phyloP scores from a whole-genome alignment of 1,140 invertebrate species.

The Agrilus planipennis region DNA sequence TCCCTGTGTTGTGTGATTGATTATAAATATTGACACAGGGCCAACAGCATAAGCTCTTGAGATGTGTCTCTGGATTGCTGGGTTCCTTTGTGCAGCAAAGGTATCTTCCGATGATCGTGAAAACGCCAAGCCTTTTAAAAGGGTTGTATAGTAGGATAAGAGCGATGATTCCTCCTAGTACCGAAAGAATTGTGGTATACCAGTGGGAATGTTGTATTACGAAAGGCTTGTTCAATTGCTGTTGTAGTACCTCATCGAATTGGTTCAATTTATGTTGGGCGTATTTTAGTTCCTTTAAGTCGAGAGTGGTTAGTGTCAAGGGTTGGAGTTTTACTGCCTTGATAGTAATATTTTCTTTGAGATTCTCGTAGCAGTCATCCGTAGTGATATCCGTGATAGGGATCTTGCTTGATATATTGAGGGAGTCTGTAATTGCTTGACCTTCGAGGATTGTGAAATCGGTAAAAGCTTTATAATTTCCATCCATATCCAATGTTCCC shows the following conservation, averaged over 20 bases:
- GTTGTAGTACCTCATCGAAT: constrained; percentile 6
- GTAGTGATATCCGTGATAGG: neutral
- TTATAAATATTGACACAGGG: neutral
- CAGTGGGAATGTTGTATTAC: constrained; percentile 3
- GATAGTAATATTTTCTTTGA: neutral
- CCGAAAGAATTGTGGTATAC: neutral
- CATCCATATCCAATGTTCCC: constrained; percentile 1
- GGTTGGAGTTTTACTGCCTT: neutral
- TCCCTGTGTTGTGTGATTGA: neutral
- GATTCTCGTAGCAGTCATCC: constrained; percentile 1
- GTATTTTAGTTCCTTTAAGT: constrained; percentile 7
- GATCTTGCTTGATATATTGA: constrained; percentile 1
- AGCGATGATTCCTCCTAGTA: neutral
- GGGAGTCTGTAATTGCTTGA: neutral
- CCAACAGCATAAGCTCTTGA: neutral
- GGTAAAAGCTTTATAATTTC: constrained; percentile 2
- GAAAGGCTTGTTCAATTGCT: constrained; percentile 8
- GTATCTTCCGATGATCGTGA: neutral
- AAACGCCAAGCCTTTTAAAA: neutral
- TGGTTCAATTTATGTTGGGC: constrained; percentile 1
- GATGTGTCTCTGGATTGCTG: neutral
- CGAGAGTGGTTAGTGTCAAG: neutral
- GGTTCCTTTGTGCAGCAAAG: neutral
- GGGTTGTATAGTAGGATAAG: constrained; percentile 1
- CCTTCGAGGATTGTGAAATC: neutral